Conservation (phyloP, 2,888 invertebrate genomes). For the Cylindroiulus punctatus region DNA sequence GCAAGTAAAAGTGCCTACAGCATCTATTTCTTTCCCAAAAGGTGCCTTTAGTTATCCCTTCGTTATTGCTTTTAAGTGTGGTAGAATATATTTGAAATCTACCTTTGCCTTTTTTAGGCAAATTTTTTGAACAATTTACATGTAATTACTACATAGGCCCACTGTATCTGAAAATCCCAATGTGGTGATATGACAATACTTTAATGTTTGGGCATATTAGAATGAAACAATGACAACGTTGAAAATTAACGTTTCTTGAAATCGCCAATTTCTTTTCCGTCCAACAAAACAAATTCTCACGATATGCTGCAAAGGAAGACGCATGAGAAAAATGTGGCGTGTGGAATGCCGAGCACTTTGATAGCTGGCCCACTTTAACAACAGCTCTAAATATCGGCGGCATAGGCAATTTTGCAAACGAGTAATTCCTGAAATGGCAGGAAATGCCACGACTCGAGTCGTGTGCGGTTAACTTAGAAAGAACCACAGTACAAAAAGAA, state of each 20-base stretch:
- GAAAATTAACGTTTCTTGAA: background rate
- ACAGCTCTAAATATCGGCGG: conserved; percentile 1
- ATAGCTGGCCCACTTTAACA: conserved; percentile 33
- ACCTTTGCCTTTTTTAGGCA: too few species aligned
- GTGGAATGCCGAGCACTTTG: background rate
- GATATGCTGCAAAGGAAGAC: background rate
- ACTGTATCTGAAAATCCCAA: too few species aligned
- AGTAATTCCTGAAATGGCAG: conserved; percentile 50
- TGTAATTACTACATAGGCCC: too few species aligned
- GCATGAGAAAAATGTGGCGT: background rate
- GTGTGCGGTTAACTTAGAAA: conserved; percentile 31
- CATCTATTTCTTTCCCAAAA: too few species aligned
- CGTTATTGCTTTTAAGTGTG: too few species aligned
- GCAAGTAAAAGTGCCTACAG: too few species aligned
- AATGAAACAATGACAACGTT: too few species aligned
- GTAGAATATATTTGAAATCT: too few species aligned
- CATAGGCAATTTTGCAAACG: conserved; percentile 31
- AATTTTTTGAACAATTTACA: too few species aligned
- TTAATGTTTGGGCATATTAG: background rate
- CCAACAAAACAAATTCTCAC: background rate
- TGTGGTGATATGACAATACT: background rate
- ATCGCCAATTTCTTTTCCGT: background rate
- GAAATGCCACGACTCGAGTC: conserved; percentile 44
- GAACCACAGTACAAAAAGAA: background rate
- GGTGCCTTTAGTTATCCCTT: too few species aligned